A percentile compares a stretch with the other conserved stretches of the same genome.
Conservation (phyloP, 2,888 invertebrate species). For the Ochropleura leucogaster region DNA sequence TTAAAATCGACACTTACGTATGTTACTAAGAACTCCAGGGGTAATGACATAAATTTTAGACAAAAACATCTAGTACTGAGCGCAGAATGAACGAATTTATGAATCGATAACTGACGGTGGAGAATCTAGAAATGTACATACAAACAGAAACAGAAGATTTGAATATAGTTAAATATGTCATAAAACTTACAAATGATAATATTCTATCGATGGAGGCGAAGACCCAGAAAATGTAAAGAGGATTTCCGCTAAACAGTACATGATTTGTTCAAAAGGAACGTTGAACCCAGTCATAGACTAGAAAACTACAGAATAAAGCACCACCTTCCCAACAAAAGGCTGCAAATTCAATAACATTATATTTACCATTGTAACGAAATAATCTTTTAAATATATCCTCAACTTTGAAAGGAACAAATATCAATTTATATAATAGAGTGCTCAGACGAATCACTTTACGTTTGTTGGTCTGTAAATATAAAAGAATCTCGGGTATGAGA, state of each 20-base stretch:
- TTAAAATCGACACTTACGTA: slow-evolving; percentile 34
- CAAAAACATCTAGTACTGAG: slow-evolving; percentile 36
- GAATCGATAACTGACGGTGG: slow-evolving; percentile 42
- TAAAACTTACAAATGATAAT: not conserved
- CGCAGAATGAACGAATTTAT: slow-evolving; percentile 39
- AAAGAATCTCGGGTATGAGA: slow-evolving; percentile 75
- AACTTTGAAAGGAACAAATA: slow-evolving; percentile 70
- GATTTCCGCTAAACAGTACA: not conserved
- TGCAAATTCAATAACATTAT: slow-evolving; percentile 57
- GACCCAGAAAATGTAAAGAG: slow-evolving; percentile 12
- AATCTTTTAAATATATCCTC: slow-evolving; percentile 70
- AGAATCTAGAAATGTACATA: slow-evolving; percentile 15
- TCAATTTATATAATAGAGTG: slow-evolving; percentile 81
- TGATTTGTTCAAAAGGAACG: slow-evolving; percentile 3
- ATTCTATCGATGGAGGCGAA: not conserved
- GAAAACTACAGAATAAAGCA: slow-evolving; percentile 28
- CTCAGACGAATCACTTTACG: slow-evolving; percentile 74
- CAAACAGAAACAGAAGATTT: not conserved
- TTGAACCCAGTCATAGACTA: not conserved
- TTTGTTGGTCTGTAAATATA: slow-evolving; percentile 77
- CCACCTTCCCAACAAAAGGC: slow-evolving; percentile 44
- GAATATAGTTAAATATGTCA: not conserved
- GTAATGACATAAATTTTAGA: slow-evolving; percentile 39
- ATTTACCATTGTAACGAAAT: slow-evolving; percentile 60
- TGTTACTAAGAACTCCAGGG: slow-evolving; percentile 22